Evolutionary conservation across 2,888 invertebrate species (phyloP), one percentile per base, ranked within the genome.

Genomic region (Ennomos quercinarius): DNA sequence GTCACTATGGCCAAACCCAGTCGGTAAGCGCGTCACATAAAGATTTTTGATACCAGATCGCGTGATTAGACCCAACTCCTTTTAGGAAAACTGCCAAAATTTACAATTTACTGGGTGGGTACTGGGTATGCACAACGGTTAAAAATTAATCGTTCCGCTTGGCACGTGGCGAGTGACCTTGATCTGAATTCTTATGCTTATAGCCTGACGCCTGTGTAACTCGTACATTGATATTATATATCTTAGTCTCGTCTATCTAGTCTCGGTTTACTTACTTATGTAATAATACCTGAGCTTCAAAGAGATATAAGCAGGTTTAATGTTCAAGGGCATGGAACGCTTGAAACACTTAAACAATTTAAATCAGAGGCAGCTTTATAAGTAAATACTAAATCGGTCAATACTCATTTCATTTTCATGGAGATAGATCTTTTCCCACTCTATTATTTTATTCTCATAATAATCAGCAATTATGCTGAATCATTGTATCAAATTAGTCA

Each of bases 41-140:
- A 67, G 59, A 60, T 65, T 42, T 52, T 35, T 37, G 55, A 66
- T 63, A 63, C 40, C 47, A 56, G 57, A 63, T 63, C 43, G 67
- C 67, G 67, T 67, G 67, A 63, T 65, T 56, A 57, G 53, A 42
- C 50, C 27, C 2, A 41, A 60, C 13, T 46, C n/a, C 41, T 49
- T 51, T 54, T 45, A 48, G 36, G 27, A 43, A 42, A 43, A 42
- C 11, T 11, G 13, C 45, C 44, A 34, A 39, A 52, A 42, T 51
- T 34, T 37, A 51, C 38, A 45, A 41, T 41, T 45, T 51, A 45
- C 17, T 17, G 17, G 17, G 17, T 17, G 17, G 17, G 17, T 17
- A 36, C 50, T 17, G 17, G 17, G 17, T 17, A 36, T 57, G 17
- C 17, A 38, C 10, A 13, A 47, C 40, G 41, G 42, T 57, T 52